These are phyloP conservation scores for Hirundo rustica DNA, from an alignment of 2,797 vertebrate species.

Conservation along the genomic window DNA sequence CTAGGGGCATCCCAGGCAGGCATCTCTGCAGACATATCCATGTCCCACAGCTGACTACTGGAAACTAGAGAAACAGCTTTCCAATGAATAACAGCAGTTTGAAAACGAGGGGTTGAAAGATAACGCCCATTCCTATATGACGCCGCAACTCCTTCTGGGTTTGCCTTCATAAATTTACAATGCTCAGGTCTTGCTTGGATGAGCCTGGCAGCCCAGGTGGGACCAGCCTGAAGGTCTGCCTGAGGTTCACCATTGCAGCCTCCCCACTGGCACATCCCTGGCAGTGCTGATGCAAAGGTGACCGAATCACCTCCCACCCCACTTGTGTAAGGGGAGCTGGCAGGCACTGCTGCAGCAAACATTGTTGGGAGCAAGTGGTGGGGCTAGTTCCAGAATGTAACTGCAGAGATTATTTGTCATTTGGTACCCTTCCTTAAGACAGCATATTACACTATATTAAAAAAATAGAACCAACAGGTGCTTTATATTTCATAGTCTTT, in stretches of 20 bases:
- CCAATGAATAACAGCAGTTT: not conserved
- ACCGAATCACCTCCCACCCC: rapidly evolving
- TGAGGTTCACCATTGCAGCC: not conserved
- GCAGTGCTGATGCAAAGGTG: not conserved
- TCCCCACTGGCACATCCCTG: not conserved
- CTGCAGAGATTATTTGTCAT: not conserved
- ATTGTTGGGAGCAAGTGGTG: rapidly evolving
- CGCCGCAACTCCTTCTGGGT: rapidly evolving
- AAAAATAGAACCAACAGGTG: not conserved
- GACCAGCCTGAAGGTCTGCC: not conserved
- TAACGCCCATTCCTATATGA: not conserved
- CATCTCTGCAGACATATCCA: not conserved
- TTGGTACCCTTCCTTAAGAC: not conserved
- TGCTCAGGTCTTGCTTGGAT: not conserved
- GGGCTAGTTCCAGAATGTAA: not conserved
- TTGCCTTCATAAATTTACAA: not conserved
- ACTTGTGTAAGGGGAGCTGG: not conserved
- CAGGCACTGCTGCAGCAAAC: not conserved
- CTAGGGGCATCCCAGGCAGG: not conserved
- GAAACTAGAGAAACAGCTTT: not conserved
- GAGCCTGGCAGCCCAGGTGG: not conserved
- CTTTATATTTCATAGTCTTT: not conserved
- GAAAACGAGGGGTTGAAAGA: not conserved
- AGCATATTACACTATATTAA: not conserved
- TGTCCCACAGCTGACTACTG: not conserved